phyloP scores from a whole-genome alignment of 2,797 vertebrate genomes.

The Champsocephalus esox region DNA sequence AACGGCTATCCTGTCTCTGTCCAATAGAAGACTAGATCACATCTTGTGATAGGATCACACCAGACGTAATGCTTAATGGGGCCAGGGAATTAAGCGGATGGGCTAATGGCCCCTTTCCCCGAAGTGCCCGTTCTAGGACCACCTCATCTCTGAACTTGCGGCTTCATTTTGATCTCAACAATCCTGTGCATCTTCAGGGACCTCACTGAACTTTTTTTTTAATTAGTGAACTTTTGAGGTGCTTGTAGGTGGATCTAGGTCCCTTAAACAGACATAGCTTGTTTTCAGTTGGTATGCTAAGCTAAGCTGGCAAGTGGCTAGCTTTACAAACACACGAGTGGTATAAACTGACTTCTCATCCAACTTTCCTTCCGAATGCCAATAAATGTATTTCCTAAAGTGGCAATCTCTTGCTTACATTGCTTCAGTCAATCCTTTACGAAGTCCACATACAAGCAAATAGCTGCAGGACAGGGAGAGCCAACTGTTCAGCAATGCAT shows the following conservation, averaged over 20 bases:
- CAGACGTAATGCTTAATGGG: too few species aligned
- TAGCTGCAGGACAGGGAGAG: slow-evolving; percentile 20
- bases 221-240: too few species aligned
- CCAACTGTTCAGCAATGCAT: slow-evolving; percentile 42
- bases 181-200: too few species aligned
- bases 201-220: too few species aligned
- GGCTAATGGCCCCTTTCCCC: too few species aligned
- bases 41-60: too few species aligned
- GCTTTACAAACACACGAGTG: neutral
- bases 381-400: neutral
- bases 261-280: neutral
- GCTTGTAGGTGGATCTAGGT: neutral
- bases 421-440: neutral
- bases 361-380: neutral
- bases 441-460: slow-evolving; percentile 10
- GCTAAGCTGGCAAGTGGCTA: neutral
- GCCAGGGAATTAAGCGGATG: too few species aligned
- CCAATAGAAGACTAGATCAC: too few species aligned
- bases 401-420: neutral
- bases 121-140: too few species aligned
- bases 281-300: neutral
- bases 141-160: too few species aligned
- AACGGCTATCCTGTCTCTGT: neutral
- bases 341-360: neutral
- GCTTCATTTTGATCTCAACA: too few species aligned